These are phyloP conservation scores for Cheilosia variabilis DNA, from an alignment of 2,888 invertebrate genomes.

Conservation along the genomic window DNA sequence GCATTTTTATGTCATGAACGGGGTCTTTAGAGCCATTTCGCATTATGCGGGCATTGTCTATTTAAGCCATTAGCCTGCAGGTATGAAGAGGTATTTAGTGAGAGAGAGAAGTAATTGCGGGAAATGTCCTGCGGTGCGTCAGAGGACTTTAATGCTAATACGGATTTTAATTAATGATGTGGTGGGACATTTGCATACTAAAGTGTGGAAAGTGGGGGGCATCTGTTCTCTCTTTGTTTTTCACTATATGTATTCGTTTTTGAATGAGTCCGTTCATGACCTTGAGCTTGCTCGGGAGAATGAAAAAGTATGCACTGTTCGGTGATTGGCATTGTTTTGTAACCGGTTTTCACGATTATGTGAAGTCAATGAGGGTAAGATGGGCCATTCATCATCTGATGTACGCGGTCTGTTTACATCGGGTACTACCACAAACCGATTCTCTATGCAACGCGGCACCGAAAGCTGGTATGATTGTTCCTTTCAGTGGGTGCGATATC, in stretches of 20 bases:
- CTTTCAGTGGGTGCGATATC: too few relatives aligned
- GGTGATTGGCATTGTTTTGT: too few relatives aligned
- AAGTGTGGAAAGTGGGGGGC: neutral
- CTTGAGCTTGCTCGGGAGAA: too few relatives aligned
- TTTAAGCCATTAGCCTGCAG: constrained; percentile 44
- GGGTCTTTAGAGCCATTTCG: constrained; percentile 18
- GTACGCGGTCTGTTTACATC: too few relatives aligned
- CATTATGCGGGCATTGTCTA: constrained; percentile 55
- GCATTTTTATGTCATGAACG: constrained; percentile 1
- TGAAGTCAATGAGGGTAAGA: too few relatives aligned
- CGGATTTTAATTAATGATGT: constrained; percentile 11
- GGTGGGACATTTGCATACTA: constrained; percentile 4
- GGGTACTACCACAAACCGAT: too few relatives aligned
- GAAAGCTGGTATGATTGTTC: too few relatives aligned
- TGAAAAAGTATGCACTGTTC: too few relatives aligned
- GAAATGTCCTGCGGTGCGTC: constrained; percentile 28
- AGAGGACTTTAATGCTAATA: neutral
- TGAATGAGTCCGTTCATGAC: too few relatives aligned
- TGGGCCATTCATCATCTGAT: too few relatives aligned
- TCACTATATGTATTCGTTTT: neutral
- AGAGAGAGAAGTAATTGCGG: constrained; percentile 40
- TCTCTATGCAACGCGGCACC: too few relatives aligned
- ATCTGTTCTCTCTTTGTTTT: neutral
- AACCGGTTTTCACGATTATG: too few relatives aligned
- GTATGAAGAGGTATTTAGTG: constrained; percentile 38